Conservation (phyloP, 2,797 vertebrate species). For the Glossophaga mutica region DNA sequence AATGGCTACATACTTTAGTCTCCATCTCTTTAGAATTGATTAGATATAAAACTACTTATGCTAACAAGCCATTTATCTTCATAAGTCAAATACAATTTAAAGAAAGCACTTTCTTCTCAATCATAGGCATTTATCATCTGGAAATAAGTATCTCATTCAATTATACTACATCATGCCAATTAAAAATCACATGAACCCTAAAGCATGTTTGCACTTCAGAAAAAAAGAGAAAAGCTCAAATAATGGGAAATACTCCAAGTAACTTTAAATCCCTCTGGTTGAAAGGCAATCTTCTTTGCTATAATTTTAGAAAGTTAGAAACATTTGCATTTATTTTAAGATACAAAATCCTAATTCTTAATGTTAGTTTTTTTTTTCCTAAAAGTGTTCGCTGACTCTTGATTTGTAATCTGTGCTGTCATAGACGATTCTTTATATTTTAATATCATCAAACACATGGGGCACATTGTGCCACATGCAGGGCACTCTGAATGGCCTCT, state of each 20-base stretch:
- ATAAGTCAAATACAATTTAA: conserved; percentile 57
- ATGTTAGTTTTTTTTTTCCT: neutral
- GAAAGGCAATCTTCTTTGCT: neutral
- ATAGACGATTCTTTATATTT: neutral
- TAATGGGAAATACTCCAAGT: neutral
- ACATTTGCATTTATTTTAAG: neutral
- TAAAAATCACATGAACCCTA: conserved; percentile 34
- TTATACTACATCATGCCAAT: conserved; percentile 13
- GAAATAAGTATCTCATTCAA: conserved; percentile 50
- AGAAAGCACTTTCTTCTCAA: conserved; percentile 54
- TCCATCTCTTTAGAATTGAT: conserved; percentile 26
- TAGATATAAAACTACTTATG: conserved; percentile 25
- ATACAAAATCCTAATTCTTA: neutral
- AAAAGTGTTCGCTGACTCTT: neutral
- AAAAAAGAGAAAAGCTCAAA: neutral
- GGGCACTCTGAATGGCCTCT: neutral
- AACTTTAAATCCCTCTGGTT: neutral
- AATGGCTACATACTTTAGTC: neutral
- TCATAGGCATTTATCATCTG: conserved; percentile 42
- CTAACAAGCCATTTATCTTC: conserved; percentile 61
- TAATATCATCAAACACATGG: neutral
- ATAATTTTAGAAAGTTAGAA: neutral
- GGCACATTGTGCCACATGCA: neutral
- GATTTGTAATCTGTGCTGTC: neutral
- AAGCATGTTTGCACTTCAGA: neutral